Base-by-base conservation (phyloP, 2,888 invertebrate genomes). In the Leptopilina myrica region DNA sequence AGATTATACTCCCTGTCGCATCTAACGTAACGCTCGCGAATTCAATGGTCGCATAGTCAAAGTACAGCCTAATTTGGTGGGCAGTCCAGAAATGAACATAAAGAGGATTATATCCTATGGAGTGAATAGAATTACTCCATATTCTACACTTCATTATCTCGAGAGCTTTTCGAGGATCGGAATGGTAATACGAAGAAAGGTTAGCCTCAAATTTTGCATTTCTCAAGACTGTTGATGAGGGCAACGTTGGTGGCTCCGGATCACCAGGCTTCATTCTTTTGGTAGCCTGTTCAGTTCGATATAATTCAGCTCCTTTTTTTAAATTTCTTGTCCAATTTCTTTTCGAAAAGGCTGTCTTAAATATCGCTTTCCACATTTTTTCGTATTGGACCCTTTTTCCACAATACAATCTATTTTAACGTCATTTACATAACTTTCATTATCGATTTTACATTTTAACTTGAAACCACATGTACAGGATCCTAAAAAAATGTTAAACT, bases 231-330 rank as follows among this genome's bases (percentile, higher is more conserved):
- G 46, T 5, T 46, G 46, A 43, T 8, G 8, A 12, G 0, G 67
- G 67, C n/a, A 78, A 49, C 14, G 56, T 64, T 40, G 75, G 53
- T 26, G 78, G 75, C 33, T 78, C 78, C 14, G 40, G 64, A 76
- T 76, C 78, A 14, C 78, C 78, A 26, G 76, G 56, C 11, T 49
- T 53, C 78, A 78, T 78, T 20, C 46, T 64, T 15, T 46, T 65
- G 12, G 62, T n/a, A 33, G 78, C 65, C 59, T 33, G 46, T 43
- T 76, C 75, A n/a, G 78, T 65, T 11, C 78, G 75, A 14, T 56
- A 78, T 14, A 76, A 14, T 59, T 64, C 65, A 20, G 78, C 78
- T 64, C 65, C 43, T 78, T 78, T 9, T 49, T 53, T 20, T 64
- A 11, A 20, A 78, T 20, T 9, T 78, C 65, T 43, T 78, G 53